These are phyloP conservation scores for Papilio gigon DNA, from an alignment of 2,888 invertebrate species.

Conservation along the genomic window DNA sequence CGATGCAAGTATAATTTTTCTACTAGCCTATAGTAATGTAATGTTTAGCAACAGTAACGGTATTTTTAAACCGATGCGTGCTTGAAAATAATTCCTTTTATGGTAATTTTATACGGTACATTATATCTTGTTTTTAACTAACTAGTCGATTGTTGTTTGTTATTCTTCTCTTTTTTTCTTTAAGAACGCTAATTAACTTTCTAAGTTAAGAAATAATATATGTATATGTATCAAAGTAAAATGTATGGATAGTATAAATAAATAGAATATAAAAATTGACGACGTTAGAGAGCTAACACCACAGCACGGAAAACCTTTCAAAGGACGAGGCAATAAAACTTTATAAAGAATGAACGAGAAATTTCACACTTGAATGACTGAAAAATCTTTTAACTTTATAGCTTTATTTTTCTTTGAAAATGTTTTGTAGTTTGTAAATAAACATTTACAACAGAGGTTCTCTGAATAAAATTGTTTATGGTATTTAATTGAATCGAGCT, in stretches of 20 bases:
- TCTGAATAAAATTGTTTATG: background rate
- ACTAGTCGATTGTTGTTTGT: background rate
- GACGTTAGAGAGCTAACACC: background rate
- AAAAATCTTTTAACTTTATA: slow-evolving; percentile 10
- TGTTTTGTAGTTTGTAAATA: slow-evolving; percentile 15
- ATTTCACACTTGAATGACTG: slow-evolving; percentile 13
- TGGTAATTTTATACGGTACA: slow-evolving; percentile 17
- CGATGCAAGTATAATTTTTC: slow-evolving; percentile 29
- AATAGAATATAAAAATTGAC: background rate
- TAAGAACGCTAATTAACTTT: background rate
- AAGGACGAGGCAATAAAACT: slow-evolving; percentile 22
- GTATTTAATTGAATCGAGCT: slow-evolving; percentile 7
- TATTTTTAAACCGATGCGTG: slow-evolving; percentile 16
- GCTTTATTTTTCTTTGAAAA: slow-evolving; percentile 37
- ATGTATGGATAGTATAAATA: background rate
- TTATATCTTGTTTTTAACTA: slow-evolving; percentile 21
- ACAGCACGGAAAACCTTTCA: slow-evolving; percentile 10
- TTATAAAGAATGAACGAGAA: slow-evolving; percentile 7
- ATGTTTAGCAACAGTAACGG: slow-evolving; percentile 30
- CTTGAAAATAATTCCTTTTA: slow-evolving; percentile 24
- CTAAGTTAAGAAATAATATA: background rate
- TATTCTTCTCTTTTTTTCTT: background rate
- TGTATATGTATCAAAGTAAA: background rate
- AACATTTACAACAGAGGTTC: background rate
- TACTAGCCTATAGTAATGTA: slow-evolving; percentile 4